Evolutionary conservation across 2,797 vertebrate genomes (phyloP).

Genomic region (Molossus alvarezi): DNA sequence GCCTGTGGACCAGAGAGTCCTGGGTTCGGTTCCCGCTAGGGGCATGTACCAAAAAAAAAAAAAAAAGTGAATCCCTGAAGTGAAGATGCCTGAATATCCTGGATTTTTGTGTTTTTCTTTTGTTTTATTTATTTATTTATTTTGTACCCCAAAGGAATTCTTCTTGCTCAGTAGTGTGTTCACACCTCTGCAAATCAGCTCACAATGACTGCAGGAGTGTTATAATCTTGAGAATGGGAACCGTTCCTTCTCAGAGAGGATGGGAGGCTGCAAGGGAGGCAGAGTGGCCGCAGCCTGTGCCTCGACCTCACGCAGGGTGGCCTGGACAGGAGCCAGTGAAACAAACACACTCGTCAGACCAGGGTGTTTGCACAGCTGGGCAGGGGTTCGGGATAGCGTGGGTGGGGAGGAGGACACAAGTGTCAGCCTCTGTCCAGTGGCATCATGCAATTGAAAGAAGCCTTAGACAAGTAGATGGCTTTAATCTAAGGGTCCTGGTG

Average conservation of each 20-base stretch:
- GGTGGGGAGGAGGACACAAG: background rate
- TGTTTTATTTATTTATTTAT: background rate
- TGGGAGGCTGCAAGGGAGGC: background rate
- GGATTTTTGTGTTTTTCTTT: constrained; percentile 6
- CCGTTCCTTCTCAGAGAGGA: constrained; percentile 58
- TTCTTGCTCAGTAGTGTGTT: constrained; percentile 50
- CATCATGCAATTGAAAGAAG: background rate
- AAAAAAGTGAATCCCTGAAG: background rate
- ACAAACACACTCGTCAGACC: constrained; percentile 48
- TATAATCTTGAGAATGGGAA: constrained; percentile 74
- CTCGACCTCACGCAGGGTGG: constrained; percentile 58
- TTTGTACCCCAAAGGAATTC: constrained; percentile 47
- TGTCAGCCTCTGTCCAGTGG: constrained; percentile 62
- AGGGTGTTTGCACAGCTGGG: constrained; percentile 81
- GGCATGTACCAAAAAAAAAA: no score
- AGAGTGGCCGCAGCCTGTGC: constrained; percentile 37
- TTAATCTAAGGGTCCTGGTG: constrained; percentile 5
- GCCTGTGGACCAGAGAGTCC: no score
- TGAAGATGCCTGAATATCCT: background rate
- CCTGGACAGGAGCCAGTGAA: constrained; percentile 33
- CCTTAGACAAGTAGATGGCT: constrained; percentile 41
- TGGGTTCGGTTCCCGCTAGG: no score
- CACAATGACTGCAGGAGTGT: constrained; percentile 39
- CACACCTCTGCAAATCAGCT: background rate
- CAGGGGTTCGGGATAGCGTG: constrained; percentile 23